Conservation (phyloP, 2,113 vertebrate genomes). For the Clarias magur region DNA sequence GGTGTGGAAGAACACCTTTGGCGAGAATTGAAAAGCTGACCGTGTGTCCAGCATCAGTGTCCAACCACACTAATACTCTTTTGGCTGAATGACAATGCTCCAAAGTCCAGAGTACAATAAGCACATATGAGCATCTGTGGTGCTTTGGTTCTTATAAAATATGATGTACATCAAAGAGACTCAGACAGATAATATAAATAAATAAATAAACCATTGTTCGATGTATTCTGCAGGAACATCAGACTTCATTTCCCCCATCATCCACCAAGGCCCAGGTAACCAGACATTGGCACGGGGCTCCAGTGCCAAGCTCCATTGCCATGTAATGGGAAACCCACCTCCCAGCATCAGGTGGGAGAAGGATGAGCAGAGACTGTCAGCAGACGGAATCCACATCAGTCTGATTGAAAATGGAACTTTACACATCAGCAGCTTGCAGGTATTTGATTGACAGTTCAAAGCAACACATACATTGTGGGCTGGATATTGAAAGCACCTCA, state of each 20-base stretch:
- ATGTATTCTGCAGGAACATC: slow-evolving; percentile 68
- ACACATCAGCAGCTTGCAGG: slow-evolving; percentile 80
- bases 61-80: not conserved
- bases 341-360: slow-evolving; percentile 86
- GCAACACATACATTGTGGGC: slow-evolving; percentile 32
- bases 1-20: not conserved
- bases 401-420: slow-evolving; percentile 88
- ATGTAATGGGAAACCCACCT: slow-evolving; percentile 71
- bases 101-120: not conserved
- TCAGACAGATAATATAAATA: not conserved
- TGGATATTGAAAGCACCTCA: slow-evolving; percentile 26
- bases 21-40: not conserved
- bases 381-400: slow-evolving; percentile 72
- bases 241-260: slow-evolving; percentile 75
- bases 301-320: slow-evolving; percentile 77
- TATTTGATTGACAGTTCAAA: slow-evolving; percentile 58
- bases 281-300: slow-evolving; percentile 77
- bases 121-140: not conserved
- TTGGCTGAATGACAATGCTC: not conserved
- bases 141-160: not conserved
- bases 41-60: not conserved
- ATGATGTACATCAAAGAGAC: not conserved
- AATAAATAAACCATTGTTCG: slow-evolving; percentile 21
- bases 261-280: slow-evolving; percentile 82
- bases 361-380: slow-evolving; percentile 77